A percentile compares a stretch with the other conserved stretches of the same genome.
These are phyloP conservation scores for Sminthurides aquaticus DNA, from an alignment of 2,888 invertebrate species.

Conservation along the genomic window DNA sequence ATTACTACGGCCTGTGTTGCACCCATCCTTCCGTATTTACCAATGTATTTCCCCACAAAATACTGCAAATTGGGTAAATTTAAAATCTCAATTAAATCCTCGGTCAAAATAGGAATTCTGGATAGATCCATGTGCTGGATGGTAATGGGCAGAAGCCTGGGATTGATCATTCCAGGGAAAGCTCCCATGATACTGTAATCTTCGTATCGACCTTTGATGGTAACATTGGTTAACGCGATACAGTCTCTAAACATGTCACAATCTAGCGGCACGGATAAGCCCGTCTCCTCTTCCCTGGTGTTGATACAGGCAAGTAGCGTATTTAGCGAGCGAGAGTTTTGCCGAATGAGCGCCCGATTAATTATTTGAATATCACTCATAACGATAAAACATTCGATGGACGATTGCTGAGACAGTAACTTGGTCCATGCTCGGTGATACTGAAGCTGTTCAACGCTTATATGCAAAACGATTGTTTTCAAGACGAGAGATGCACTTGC, in stretches of 20 bases:
- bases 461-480: conserved; percentile 2
- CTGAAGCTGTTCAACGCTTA: conserved; percentile 2
- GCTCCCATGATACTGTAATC: conserved; percentile 3
- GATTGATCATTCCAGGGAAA: conserved; percentile 6
- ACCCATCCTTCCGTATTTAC: conserved; percentile 11
- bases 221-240: conserved; percentile 4
- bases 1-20: not conserved
- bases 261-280: conserved; percentile 10
- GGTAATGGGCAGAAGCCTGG: not conserved
- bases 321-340: not conserved
- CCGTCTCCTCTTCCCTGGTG: conserved; percentile 3
- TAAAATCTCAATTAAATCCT: conserved; percentile 2
- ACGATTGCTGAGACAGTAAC: not conserved
- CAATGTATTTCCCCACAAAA: conserved; percentile 19
- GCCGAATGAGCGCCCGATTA: not conserved
- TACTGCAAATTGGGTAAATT: not conserved
- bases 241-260: conserved; percentile 1
- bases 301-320: not conserved
- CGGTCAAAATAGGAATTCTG: conserved; percentile 6
- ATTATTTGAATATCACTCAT: conserved; percentile 16
- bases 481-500: not conserved
- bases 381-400: conserved; percentile 2
- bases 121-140: conserved; percentile 11
- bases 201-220: conserved; percentile 7
- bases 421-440: not conserved